phyloP scores from a whole-genome alignment of 2,888 invertebrate genomes.

The Sarcophaga caerulescens region DNA sequence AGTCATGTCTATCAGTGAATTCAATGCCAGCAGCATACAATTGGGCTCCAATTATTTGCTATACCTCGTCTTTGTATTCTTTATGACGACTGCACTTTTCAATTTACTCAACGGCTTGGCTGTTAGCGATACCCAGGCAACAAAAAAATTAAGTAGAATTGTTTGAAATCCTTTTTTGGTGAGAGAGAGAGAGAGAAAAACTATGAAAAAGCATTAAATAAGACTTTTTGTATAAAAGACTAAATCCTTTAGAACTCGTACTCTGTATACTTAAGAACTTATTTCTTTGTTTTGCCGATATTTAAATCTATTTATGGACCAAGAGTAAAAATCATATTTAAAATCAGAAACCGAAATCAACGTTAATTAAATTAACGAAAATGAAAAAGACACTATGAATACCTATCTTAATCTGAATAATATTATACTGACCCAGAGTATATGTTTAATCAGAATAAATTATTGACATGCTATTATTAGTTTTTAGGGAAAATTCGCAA shows the following conservation, averaged over 20 bases:
- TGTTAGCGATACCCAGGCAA: conserved; percentile 91
- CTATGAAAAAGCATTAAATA: conserved; percentile 88
- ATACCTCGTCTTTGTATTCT: conserved; percentile 90
- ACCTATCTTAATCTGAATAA: conserved; percentile 72
- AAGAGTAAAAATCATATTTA: conserved; percentile 84
- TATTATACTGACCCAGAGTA: not conserved
- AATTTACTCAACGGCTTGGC: conserved; percentile 92
- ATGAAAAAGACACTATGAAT: conserved; percentile 73
- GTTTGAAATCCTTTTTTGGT: conserved; percentile 87
- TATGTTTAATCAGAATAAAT: conserved; percentile 57
- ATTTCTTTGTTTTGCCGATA: conserved; percentile 85
- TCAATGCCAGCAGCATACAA: conserved; percentile 89
- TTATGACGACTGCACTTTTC: conserved; percentile 90
- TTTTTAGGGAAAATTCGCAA: no score
- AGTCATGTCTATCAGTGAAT: conserved; percentile 93
- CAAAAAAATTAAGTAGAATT: conserved; percentile 90
- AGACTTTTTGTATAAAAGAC: conserved; percentile 82
- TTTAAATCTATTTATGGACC: conserved; percentile 86
- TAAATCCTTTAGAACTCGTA: conserved; percentile 73
- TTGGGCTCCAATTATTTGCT: conserved; percentile 86
- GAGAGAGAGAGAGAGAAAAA: conserved; percentile 77
- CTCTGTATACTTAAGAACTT: conserved; percentile 83
- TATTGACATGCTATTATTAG: no score
- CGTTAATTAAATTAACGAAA: no score
- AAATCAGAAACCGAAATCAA: conserved; percentile 79